Evolutionary conservation across 2,888 invertebrate genomes (phyloP).

Genomic region (Globia sparganii): DNA sequence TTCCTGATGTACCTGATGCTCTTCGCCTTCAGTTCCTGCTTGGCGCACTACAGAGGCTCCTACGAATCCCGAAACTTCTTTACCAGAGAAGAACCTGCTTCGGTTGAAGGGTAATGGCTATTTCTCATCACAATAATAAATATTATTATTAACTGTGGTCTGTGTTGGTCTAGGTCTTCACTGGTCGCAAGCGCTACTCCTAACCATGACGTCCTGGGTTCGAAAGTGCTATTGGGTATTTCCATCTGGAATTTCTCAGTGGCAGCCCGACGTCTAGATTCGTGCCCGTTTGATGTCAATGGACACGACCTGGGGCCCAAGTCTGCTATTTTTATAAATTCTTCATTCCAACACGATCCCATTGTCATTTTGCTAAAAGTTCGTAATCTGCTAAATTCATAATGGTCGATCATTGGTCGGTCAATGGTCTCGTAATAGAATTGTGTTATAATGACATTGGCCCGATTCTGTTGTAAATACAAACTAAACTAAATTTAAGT

Average conservation of each 20-base stretch:
- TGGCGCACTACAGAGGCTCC: constrained; percentile 79
- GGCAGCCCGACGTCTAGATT: neutral
- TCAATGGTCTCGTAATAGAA: too few species aligned
- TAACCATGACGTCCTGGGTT: neutral
- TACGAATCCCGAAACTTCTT: constrained; percentile 79
- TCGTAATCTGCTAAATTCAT: too few species aligned
- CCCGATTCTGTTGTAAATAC: too few species aligned
- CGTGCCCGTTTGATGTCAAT: neutral
- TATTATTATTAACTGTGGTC: neutral
- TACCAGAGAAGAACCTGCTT: constrained; percentile 77
- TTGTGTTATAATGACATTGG: too few species aligned
- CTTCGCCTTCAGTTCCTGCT: constrained; percentile 71
- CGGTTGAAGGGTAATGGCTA: constrained; percentile 72
- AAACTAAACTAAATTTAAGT: too few species aligned
- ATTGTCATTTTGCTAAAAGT: too few species aligned
- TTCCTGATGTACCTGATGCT: constrained; percentile 73
- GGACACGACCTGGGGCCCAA: too few species aligned
- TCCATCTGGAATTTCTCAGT: neutral
- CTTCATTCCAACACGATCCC: too few species aligned
- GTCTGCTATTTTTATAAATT: too few species aligned
- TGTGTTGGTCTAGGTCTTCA: neutral
- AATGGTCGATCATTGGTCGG: too few species aligned
- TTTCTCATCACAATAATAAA: neutral
- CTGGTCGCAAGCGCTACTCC: neutral
- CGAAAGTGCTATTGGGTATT: neutral